Conservation (phyloP, 2,113 vertebrate species). For the Proteles cristata region DNA sequence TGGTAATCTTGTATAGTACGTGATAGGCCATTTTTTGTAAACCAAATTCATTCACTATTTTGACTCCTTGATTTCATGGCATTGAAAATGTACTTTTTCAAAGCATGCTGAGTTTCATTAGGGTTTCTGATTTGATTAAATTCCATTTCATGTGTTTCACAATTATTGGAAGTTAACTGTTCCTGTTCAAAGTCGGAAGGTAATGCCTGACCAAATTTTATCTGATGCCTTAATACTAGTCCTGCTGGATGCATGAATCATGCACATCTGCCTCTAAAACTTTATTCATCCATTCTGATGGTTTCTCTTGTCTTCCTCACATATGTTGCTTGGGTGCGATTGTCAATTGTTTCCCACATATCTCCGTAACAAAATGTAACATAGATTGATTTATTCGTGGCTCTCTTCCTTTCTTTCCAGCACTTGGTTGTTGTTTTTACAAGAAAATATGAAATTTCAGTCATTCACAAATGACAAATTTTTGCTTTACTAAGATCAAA, state of each 20-base stretch:
- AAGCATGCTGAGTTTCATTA: background rate
- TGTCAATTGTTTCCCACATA: background rate
- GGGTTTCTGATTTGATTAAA: background rate
- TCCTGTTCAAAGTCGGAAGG: background rate
- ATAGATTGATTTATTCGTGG: background rate
- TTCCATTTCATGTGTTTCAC: background rate
- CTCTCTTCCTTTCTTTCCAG: background rate
- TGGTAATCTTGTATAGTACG: background rate
- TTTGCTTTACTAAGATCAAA: background rate
- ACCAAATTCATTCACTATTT: background rate
- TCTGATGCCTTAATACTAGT: background rate
- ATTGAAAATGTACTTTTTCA: background rate
- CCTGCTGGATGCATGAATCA: background rate
- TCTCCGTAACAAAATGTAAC: background rate
- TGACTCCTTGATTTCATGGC: background rate
- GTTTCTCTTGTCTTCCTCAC: background rate
- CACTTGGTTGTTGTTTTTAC: background rate
- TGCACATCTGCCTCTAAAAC: background rate
- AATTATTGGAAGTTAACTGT: background rate
- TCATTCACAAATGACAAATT: background rate
- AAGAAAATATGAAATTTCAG: background rate
- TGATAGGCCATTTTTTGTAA: background rate
- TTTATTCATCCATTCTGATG: background rate
- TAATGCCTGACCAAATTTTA: background rate
- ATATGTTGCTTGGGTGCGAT: background rate